Evolutionary conservation across 2,113 vertebrate species (phyloP), one percentile per base, ranked within the genome.

Genomic region (Lonchura striata): DNA sequence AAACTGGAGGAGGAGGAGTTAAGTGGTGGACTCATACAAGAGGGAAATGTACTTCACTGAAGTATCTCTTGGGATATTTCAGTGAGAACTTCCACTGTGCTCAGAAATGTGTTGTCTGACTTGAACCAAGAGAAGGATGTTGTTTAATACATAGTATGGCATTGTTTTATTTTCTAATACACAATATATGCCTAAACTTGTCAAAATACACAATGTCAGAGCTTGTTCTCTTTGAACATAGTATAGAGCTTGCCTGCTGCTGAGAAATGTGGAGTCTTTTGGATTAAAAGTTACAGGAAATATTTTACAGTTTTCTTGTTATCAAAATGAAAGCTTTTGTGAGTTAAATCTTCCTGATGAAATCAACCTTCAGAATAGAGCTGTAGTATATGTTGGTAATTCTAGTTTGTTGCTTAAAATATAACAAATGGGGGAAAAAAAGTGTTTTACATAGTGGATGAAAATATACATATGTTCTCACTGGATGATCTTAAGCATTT

Each of bases 1-100:
- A 9, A 37, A 22, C 16, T 82, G 50, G 15, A 69, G 13, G 24
- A 25, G 18, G 10, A 25, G 18, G 10, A 15, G 7, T 64, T 82
- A 5, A 61, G 31, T 61, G 41, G n/a, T 72, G 46, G 27, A 5
- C 9, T 59, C 47, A 17, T 4, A 44, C 13, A 87, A 33, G 9
- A 25, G 37, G 7, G 30, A 91, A 24, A 5, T 23, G 3, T 24
- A 5, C 3, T 0, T 81, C 28, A 9, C 37, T 17, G 30, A 68
- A 76, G 46, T 15, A 7, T 5, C 0, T n/a, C 18, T 7, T 1
- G 4, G 7, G 24, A 15, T n/a, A n/a, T n/a, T n/a, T n/a, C 13
- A 68, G 37, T 10, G 41, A 28, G 23, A 60, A 33, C 23, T 20
- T 24, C 18, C 7, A 21, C 9, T 0, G 0, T 53, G 59, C n/a